Base-by-base conservation (phyloP, 2,888 invertebrate species). In the Bombylius major region DNA sequence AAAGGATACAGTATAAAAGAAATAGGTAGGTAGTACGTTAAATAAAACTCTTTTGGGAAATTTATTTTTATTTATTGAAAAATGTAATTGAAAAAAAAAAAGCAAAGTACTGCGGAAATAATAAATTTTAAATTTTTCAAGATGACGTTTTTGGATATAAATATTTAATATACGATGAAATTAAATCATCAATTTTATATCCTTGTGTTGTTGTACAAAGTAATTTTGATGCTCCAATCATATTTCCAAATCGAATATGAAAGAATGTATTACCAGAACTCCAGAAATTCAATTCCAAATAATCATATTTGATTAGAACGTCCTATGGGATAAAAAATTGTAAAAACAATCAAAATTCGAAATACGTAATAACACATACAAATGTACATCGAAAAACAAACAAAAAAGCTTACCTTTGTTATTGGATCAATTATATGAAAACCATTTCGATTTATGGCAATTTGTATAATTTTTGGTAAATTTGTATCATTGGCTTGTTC, bases 141-240 rank as follows among this genome's bases (percentile, higher is more conserved):
- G 23, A 23, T 23, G 23, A 23, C 23, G 23, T 23, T 8, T 36
- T 36, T 48, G 31, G 50, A 44, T 65, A 69, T 56, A 67, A 66
- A 61, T 82, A 79, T 58, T 79, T 79, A 45, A 82, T 92, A 70
- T 97, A 97, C 0, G 95, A 95, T 12, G 94, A 89, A 65, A 97
- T 81, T 54, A 97, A 80, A 72, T 96, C 95, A 70, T 96, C 95
- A 89, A 96, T 94, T 79, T 96, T 96, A 76, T 96, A 95, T 45
- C 95, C 96, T 66, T 93, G 78, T 0, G 87, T 84, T 5, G 95
- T 96, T 77, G 94, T 93, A 70, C 92, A 94, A 4, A 96, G 78
- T 57, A 86, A 76, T 71, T 94, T 94, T 36, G 87, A 88, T 55
- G 93, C 93, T 50, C 89, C 82, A 65, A 96, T 85, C 70, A 96